Conservation (phyloP, 2,888 invertebrate species). For the Apoderus coryli region DNA sequence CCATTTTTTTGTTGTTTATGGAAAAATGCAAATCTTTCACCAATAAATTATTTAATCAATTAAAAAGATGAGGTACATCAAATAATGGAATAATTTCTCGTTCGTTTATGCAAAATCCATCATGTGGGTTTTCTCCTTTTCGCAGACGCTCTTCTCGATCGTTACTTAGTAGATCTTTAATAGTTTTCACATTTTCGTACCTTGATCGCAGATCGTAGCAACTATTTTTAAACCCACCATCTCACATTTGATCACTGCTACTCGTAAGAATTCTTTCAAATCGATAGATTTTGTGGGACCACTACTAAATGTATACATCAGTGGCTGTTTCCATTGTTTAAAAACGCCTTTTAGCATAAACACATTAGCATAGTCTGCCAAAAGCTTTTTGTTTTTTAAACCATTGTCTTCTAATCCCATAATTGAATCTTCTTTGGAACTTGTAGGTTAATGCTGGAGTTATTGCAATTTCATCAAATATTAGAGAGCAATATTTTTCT, state of each 20-base stretch:
- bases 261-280: constrained; percentile 13
- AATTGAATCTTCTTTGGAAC: constrained; percentile 12
- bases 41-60: neutral
- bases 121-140: constrained; percentile 8
- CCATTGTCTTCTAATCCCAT: constrained; percentile 16
- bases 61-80: constrained; percentile 2
- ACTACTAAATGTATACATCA: constrained; percentile 17
- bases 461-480: constrained; percentile 19
- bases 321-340: constrained; percentile 20
- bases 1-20: constrained; percentile 1
- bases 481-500: constrained; percentile 14
- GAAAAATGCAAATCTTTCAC: constrained; percentile 1
- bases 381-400: constrained; percentile 4
- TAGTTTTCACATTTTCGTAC: constrained; percentile 18
- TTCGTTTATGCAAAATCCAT: neutral
- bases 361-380: constrained; percentile 20
- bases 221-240: constrained; percentile 17
- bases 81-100: constrained; percentile 1
- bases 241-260: constrained; percentile 14
- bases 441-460: constrained; percentile 13
- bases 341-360: constrained; percentile 19
- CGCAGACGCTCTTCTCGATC: constrained; percentile 10
- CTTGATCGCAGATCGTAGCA: constrained; percentile 23
- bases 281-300: constrained; percentile 12
- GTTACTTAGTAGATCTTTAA: constrained; percentile 15